Evolutionary conservation across 2,888 invertebrate species (phyloP), one percentile per base, ranked within the genome.

Genomic region (Orthosia cruda): DNA sequence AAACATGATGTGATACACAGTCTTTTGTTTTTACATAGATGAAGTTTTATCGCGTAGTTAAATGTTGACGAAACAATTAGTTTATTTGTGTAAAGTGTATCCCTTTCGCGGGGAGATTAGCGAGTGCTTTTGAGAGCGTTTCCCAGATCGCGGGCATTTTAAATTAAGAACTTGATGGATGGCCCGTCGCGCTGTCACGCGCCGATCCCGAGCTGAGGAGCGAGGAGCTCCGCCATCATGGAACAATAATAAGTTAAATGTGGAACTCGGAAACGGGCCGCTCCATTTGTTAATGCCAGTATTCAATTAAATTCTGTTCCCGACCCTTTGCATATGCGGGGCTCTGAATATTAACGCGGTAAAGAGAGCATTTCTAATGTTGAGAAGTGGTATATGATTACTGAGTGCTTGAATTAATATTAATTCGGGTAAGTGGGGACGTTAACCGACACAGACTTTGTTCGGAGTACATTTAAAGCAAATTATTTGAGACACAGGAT

Each of bases 121-220:
- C 94, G 93, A 92, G 93, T 91, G 91, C 90, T 92, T 86, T 89
- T 89, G 90, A 90, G 91, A 90, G 93, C 92, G 91, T 93, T 94
- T 91, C 92, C 93, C 92, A 93, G 94, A 96, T 96, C 95, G 94
- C 92, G 95, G 94, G 94, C 92, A 93, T 96, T 96, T 96, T 95
- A 96, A 96, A 95, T 95, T 94, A 95, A 94, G 96, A 94, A 90
- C 94, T 94, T 96, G 96, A 96, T 96, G 95, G 96, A 96, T 96
- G 95, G 91, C 89, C 92, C 92, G 93, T 93, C 93, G 93, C 91
- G 92, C 95, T 94, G 95, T 96, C 95, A 94, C 94, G 92, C 90
- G 91, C 92, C 94, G 91, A 93, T 93, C 93, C 87, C 77, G 80
- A 71, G 85, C 89, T 80, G 91, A 92, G 92, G 91, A 92, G 89